Evolutionary conservation across 2,113 vertebrate species (phyloP), one percentile per base, ranked within the genome.

Genomic region (Rhinoderma darwinii): DNA sequence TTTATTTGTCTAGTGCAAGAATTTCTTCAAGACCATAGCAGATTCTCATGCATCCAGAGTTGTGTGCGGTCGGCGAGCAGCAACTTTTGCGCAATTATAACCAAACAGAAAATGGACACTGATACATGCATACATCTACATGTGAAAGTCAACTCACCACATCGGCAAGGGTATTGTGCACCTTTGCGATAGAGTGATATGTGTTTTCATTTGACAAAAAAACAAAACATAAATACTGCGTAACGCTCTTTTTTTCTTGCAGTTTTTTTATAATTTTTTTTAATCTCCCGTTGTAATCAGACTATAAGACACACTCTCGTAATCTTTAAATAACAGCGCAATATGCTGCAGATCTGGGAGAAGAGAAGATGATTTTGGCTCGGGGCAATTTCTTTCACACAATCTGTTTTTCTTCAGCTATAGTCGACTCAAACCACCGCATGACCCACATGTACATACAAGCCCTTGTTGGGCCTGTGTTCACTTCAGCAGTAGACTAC

Each of bases 341-440:
- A 68, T 82, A 68, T 82, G 61, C 25, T 68, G 61, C 80, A 50
- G 61, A 70, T 68, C 80, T 35, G 61, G 8, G n/a, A 82, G 77
- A 54, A 79, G 50, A 30, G 80, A 44, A 30, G 80, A 82, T 11
- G 39, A 47, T 50, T 66, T 82, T 47, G 27, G 59, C 80, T 82
- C 27, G 8, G 27, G 80, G 80, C 56, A 4, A 1, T 82, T 44
- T 82, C 25, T 66, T 39, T 82, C 80, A 68, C 80, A 82, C 80
- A 82, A 82, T 68, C 80, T 82, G 80, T 82, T 82, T n/a, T 82
- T 82, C 80, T 82, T 44, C 43, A 27, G 37, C 80, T 68, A 68
- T 11, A 22, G 80, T 50, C n/a, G 1, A 7, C 50, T 82, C 30
- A 82, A 82, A 32, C 59, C n/a, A 8, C 41, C 9, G 39, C 18